A percentile compares a stretch with the other conserved stretches of the same genome.
These are phyloP conservation scores for Villa cingulata DNA, from an alignment of 2,888 invertebrate species.

Conservation along the genomic window DNA sequence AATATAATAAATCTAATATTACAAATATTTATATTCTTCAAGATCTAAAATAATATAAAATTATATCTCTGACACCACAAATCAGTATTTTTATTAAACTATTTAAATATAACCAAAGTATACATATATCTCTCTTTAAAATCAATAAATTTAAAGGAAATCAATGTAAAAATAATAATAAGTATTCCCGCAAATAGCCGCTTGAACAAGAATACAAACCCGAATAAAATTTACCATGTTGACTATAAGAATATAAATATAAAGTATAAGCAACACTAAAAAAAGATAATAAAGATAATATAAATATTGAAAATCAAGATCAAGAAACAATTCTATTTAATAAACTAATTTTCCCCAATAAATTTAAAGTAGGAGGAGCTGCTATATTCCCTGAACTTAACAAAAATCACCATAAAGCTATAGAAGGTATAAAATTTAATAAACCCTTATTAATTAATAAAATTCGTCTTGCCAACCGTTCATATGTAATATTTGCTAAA, in stretches of 20 bases:
- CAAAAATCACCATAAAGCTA: conserved; percentile 52
- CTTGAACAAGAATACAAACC: conserved; percentile 39
- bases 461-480: conserved; percentile 45
- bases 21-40: conserved; percentile 41
- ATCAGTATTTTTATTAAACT: conserved; percentile 57
- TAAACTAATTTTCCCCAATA: conserved; percentile 48
- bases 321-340: conserved; percentile 45
- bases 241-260: conserved; percentile 47
- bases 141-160: conserved; percentile 48
- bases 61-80: conserved; percentile 50
- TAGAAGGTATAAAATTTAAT: conserved; percentile 44
- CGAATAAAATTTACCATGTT: conserved; percentile 45
- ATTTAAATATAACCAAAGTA: conserved; percentile 44
- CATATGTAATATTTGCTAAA: conserved; percentile 51
- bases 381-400: conserved; percentile 49
- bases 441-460: conserved; percentile 49
- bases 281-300: conserved; percentile 46
- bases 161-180: conserved; percentile 48
- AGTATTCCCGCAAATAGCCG: conserved; percentile 42
- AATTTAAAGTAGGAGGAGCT: conserved; percentile 52
- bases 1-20: conserved; percentile 40
- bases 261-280: conserved; percentile 51
- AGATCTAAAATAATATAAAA: conserved; percentile 38
- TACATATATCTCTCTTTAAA: conserved; percentile 40
- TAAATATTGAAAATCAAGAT: conserved; percentile 38